A percentile compares a stretch with the other conserved stretches of the same genome.
These are phyloP conservation scores for Tragopan temminckii DNA, from an alignment of 2,797 vertebrate species.

Conservation along the genomic window DNA sequence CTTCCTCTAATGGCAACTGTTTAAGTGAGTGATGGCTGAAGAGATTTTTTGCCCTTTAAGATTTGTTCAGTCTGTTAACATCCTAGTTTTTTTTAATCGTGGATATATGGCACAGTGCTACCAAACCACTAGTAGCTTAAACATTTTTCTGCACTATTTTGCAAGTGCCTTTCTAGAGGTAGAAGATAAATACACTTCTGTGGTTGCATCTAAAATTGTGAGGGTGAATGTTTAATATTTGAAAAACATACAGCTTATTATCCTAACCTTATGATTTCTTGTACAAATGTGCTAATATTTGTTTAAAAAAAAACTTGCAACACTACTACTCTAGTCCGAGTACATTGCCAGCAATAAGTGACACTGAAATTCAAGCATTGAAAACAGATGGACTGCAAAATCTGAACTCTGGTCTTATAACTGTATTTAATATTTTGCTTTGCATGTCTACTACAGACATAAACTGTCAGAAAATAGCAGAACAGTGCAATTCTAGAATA, in stretches of 20 bases:
- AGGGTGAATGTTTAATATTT: neutral
- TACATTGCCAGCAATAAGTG: neutral
- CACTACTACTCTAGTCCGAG: neutral
- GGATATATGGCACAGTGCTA: neutral
- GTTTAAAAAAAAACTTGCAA: neutral
- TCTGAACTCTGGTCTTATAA: neutral
- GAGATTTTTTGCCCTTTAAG: conserved; percentile 31
- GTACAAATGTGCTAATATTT: neutral
- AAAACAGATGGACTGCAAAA: neutral
- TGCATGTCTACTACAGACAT: neutral
- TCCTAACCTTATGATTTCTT: neutral
- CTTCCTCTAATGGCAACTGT: neutral
- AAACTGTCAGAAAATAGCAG: neutral
- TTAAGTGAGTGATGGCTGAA: conserved; percentile 11
- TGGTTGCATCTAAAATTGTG: neutral
- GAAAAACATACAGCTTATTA: neutral
- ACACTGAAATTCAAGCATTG: neutral
- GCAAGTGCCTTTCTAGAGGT: neutral
- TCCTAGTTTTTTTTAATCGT: neutral
- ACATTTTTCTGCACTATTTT: neutral
- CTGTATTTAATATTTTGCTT: neutral
- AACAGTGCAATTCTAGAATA: neutral
- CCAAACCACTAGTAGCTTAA: neutral
- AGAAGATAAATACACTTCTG: neutral
- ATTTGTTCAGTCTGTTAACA: neutral